Base-by-base conservation (phyloP, 2,888 invertebrate species). In the Notodonta ziczac region DNA sequence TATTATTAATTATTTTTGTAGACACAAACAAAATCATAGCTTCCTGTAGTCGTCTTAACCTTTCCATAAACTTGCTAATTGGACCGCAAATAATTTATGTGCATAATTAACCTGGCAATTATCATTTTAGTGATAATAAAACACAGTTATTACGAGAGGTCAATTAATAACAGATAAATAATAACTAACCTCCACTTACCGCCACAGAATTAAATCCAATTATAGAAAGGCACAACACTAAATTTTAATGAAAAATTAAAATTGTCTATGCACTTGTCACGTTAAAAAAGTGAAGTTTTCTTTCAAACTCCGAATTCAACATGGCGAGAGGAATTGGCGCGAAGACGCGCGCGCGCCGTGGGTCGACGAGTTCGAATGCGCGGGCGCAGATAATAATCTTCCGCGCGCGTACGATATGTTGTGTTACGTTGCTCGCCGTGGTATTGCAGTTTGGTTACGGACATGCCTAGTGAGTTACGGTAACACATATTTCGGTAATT, bases 371-470 rank as follows among this genome's bases (percentile, higher is more conserved):
- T 77, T 75, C 83, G 88, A 90, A 86, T 91, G 90, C 85, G 84
- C 83, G 81, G 69, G 71, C 67, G 68, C 71, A 69, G 72, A 74
- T 69, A 56, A 50, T 66, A 64, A 77, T 81, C 80, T 81, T 71
- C 75, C 73, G 73, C 73, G 73, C 62, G 69, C 80, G 74, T 80
- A 79, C 77, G 74, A 77, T 76, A 76, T 76, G 69, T 61, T 69
- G 73, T 67, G 78, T 89, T 87, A 86, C 85, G 79, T 78, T 81
- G 85, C 82, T 86, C 89, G 81, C 86, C 88, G 87, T 84, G 82
- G 78, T 83, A 85, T 83, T 67, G 76, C 75, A 72, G 68, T 72
- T 62, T 67, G 55, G 56, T 71, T 72, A 71, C 71, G 66, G 70
- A 73, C 69, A 70, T 73, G 70, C 72, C 24, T 24, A 35, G 67